Percentiles rank a stretch among this genome's conserved stretches.
Conservation (phyloP, 2,797 vertebrate species). For the Urocyon cinereoargenteus region DNA sequence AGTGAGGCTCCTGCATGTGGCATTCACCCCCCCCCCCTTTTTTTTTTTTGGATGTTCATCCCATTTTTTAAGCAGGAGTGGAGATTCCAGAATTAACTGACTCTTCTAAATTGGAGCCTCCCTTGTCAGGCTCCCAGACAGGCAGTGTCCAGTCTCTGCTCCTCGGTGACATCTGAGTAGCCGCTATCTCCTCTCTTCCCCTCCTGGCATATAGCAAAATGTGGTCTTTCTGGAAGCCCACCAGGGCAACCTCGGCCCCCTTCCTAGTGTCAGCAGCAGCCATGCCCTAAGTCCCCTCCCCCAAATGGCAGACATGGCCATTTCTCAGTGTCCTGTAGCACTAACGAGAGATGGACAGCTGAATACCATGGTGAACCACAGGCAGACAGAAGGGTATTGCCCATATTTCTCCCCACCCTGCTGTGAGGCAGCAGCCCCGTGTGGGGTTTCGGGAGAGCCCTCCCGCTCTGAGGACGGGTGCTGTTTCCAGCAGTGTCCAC, state of each 20-base stretch:
- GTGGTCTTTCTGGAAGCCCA: neutral
- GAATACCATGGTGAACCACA: neutral
- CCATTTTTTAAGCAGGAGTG: neutral
- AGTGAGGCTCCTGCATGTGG: neutral
- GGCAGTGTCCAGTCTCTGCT: neutral
- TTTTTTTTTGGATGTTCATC: too few relatives aligned
- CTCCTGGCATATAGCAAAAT: neutral
- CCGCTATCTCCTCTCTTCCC: neutral
- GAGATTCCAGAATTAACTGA: neutral
- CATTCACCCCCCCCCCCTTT: too few relatives aligned
- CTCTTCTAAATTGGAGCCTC: neutral
- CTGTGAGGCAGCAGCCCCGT: neutral
- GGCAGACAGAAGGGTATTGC: neutral
- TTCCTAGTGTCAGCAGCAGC: neutral
- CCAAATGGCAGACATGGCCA: neutral
- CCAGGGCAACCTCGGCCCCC: neutral
- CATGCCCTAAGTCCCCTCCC: neutral
- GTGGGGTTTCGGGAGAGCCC: slow-evolving; percentile 23
- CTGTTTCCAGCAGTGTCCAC: slow-evolving; percentile 84
- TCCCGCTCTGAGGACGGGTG: slow-evolving; percentile 22
- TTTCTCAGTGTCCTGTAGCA: neutral
- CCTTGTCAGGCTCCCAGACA: neutral
- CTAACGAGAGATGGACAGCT: neutral
- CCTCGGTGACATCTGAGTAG: neutral
- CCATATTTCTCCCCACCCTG: neutral